phyloP scores from a whole-genome alignment of 2,797 vertebrate species.

The Gila robusta region DNA sequence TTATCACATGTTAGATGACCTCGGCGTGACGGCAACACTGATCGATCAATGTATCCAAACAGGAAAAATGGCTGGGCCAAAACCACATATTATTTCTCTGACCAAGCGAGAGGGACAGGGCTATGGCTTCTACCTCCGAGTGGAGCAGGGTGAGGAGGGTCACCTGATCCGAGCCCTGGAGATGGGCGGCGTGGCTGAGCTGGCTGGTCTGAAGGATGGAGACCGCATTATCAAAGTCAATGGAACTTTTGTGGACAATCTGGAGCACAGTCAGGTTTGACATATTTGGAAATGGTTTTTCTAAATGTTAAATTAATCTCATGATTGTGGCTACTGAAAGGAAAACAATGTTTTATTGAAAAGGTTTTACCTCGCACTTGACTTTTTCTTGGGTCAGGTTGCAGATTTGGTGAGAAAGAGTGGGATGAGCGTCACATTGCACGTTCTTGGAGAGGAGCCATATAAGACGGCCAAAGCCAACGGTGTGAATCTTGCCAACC shows the following conservation, averaged over 20 bases:
- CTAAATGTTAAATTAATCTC: neutral
- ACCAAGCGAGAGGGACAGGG: conserved; percentile 82
- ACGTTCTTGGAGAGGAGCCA: conserved; percentile 84
- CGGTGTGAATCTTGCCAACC: conserved; percentile 76
- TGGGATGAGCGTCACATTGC: conserved; percentile 81
- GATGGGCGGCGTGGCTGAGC: conserved; percentile 84
- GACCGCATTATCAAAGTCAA: conserved; percentile 92
- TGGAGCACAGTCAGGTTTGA: conserved; percentile 85
- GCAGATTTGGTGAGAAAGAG: conserved; percentile 86
- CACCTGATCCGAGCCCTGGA: conserved; percentile 90
- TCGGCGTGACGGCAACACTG: neutral
- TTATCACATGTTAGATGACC: neutral
- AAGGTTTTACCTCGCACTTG: neutral
- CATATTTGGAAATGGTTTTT: neutral
- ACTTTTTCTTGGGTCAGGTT: conserved; percentile 77
- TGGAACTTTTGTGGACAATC: conserved; percentile 85
- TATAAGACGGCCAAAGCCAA: conserved; percentile 84
- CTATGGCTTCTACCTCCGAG: conserved; percentile 90
- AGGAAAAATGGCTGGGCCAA: conserved; percentile 83
- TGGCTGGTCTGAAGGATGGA: conserved; percentile 91
- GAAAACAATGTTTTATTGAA: neutral
- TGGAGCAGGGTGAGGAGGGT: conserved; percentile 85
- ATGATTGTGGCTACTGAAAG: neutral
- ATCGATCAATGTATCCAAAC: conserved; percentile 1
- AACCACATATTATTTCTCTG: conserved; percentile 84